Base-by-base conservation (phyloP, 2,888 invertebrate species). In the Spodoptera exigua region DNA sequence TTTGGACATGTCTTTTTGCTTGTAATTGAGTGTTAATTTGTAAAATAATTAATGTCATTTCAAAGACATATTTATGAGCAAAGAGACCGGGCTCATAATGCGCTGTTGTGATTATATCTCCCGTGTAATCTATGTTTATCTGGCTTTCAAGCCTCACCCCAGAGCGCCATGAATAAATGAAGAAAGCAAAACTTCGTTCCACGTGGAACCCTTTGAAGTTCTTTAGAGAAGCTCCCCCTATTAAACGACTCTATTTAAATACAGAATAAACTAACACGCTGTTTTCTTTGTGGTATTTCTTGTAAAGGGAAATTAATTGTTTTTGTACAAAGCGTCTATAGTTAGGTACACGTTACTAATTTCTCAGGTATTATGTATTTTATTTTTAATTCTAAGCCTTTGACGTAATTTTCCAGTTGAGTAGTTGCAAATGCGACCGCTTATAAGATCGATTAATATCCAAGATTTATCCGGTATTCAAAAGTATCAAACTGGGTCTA, bases 151-250 rank as follows among this genome's bases (percentile, higher is more conserved):
- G 51, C 47, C 49, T 48, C 56, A 57, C 63, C 70, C 53, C 65
- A 49, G 54, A 63, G 71, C 43, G 40, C 56, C 54, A 75, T 82
- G 81, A 83, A 83, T 82, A 83, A 82, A 76, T 82, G 75, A 82
- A 69, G 78, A 71, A 78, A 77, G 73, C 72, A 81, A 78, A 83
- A 74, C 77, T 76, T 72, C 72, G 74, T 73, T 64, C 58, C 53
- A 70, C 65, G 58, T 59, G 39, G 32, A 65, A 51, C 54, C 52
- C 78, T 80, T 83, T 81, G 78, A 81, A 66, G 76, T 75, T 61
- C 55, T 68, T 70, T 64, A 65, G 70, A 66, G 68, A 59, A 43
- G 43, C 36, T 61, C 39, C 47, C 46, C 53, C 27, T 54, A 69
- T 74, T 78, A 69, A 78, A 72, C 61, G 66, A 69, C 64, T 68